Evolutionary conservation across 2,113 vertebrate species (phyloP), one percentile per base, ranked within the genome.

Genomic region (Panthera tigris): DNA sequence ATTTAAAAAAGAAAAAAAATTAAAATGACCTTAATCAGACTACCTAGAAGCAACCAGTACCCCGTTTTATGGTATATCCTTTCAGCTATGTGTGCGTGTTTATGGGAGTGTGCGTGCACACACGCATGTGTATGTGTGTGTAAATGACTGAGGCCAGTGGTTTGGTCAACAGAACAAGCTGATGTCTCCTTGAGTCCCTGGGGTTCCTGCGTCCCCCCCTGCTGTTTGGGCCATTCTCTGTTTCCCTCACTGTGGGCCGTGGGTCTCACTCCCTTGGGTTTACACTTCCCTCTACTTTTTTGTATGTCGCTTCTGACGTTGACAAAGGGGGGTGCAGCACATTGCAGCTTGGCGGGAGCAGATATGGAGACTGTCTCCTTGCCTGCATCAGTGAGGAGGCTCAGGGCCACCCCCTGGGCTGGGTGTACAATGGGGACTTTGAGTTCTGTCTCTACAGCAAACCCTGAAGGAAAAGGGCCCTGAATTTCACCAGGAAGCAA

Each of bases 161-260:
- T 39, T 73, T 48, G 87, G 33, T 48, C 33, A 45, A 16, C 25
- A 33, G 63, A 10, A 65, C 6, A n/a, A n/a, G 7, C 52, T 23
- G n/a, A n/a, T 36, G 31, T 23, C 18, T 11, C 52, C 15, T 0
- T 12, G 16, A 5, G 16, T 14, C 11, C 7, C 33, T 10, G 39
- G 45, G 61, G 52, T 25, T 36, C 45, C 11, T 33, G 88, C 73
- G 39, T 65, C 63, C n/a, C 29, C n/a, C 15, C 73, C 25, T 18
- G 19, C 74, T 5, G 0, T 19, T 19, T 3, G 25, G n/a, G 55
- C 2, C 39, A 4, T 1, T 36, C 39, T 48, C 33, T 3, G 41
- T 33, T 13, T 45, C 27, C 19, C 33, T 5, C 8, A 31, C 1
- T 7, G 1, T 3, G 2, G 1, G 21, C 41, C 19, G 18, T 10